Base-by-base conservation (phyloP, 1,140 invertebrate genomes). In the Teleogryllus occipitalis region DNA sequence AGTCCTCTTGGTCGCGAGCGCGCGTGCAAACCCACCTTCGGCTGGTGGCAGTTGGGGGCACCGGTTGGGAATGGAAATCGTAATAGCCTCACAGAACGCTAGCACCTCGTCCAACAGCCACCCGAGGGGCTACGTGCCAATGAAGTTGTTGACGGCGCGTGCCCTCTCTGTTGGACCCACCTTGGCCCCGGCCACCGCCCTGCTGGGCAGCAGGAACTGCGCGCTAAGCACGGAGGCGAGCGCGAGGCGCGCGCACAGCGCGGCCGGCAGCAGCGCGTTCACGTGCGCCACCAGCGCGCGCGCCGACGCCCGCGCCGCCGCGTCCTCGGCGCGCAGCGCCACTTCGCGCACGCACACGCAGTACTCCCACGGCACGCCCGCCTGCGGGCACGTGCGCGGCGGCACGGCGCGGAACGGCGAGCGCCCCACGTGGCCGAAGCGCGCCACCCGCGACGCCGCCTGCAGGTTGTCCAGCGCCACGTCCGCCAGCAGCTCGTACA, bases 351-450 rank as follows among this genome's bases (percentile, higher is more conserved):
- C 75, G 82, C 89, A 90, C 0, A 86, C 83, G 81, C 89, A 90
- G 83, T 87, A 89, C 76, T 87, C 84, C 47, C 85, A 82, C 0
- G 87, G 84, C 39, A 90, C 86, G 10, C 86, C 86, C 18, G 87
- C 87, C 27, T 84, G 81, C 47, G 78, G 65, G 82, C 89, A 90
- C 8, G 87, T 87, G 48, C 90, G 83, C 46, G 83, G 82, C 18
- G 86, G 84, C 54, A 87, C 83, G 75, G 80, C 72, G 72, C 80
- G 76, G 78, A 86, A 85, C 54, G 83, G 80, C 39, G 83, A 84
- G 39, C 82, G 65, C 4, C 82, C 82, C 8, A 47, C 65, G 18
- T 76, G 80, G 14, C 76, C 76, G 21, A 75, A 79, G 65, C 80
- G 78, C 39, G 82, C 81, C 76, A 78, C 81, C 14, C 76, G 10